Evolutionary conservation across 2,888 invertebrate genomes (phyloP).

Genomic region (Tubiluchus corallicola): DNA sequence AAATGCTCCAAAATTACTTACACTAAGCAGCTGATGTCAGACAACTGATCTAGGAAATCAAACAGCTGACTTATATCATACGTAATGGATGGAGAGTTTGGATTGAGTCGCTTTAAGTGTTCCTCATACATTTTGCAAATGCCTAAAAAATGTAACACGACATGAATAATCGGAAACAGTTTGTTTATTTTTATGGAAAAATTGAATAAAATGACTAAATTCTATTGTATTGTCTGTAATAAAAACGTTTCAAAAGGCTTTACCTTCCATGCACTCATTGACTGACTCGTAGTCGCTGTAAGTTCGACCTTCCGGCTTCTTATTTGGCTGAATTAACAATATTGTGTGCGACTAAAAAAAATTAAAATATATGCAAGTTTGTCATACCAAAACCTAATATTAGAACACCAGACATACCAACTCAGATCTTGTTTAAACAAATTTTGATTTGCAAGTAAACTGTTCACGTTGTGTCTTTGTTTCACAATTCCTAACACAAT

Average conservation of each 20-base stretch:
- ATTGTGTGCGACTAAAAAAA: conserved; percentile 79
- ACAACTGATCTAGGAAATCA: conserved; percentile 88
- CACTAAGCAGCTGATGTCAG: conserved; percentile 86
- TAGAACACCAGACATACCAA: no score
- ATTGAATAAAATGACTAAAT: not conserved
- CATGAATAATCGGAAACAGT: no score
- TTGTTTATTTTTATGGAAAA: no score
- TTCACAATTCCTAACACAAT: no score
- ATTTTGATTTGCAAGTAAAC: no score
- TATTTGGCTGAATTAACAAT: conserved; percentile 78
- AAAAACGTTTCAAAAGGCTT: conserved; percentile 14
- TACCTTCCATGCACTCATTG: conserved; percentile 92
- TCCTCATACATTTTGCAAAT: conserved; percentile 99
- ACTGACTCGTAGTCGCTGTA: conserved; percentile 96
- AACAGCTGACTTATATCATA: conserved; percentile 96
- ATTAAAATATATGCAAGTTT: no score
- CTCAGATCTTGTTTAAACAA: no score
- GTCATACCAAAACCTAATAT: no score
- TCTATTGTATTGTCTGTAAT: no score
- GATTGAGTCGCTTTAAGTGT: conserved; percentile 83
- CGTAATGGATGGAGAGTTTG: conserved; percentile 86
- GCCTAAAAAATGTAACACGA: no score
- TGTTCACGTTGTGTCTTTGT: no score
- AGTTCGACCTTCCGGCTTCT: conserved; percentile 81
- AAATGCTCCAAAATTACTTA: no score